These are phyloP conservation scores for Mechanitis mazaeus DNA, from an alignment of 2,888 invertebrate species.

Conservation along the genomic window DNA sequence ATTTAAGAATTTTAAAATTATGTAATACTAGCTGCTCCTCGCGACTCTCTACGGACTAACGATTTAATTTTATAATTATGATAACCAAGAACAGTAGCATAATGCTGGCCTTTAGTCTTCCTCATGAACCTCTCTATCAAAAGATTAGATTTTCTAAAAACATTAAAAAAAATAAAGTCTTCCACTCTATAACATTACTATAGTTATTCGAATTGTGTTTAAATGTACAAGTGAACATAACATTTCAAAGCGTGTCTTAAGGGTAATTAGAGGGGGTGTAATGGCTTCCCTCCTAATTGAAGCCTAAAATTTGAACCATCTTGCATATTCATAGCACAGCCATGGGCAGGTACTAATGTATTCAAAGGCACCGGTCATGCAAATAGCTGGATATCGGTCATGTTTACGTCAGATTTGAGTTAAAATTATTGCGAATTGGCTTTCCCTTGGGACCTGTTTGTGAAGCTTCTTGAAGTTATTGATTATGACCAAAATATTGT, in stretches of 20 bases:
- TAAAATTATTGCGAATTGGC: constrained; percentile 71
- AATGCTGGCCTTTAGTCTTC: no score
- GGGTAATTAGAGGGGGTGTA: constrained; percentile 66
- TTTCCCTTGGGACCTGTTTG: constrained; percentile 36
- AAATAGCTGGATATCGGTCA: constrained; percentile 75
- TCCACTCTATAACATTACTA: no score
- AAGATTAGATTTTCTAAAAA: no score
- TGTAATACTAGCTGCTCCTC: no score
- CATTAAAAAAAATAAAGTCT: no score
- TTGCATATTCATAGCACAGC: constrained; percentile 73
- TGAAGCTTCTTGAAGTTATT: constrained; percentile 29
- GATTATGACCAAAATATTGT: background rate
- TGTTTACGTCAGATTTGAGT: constrained; percentile 72
- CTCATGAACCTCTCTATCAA: no score
- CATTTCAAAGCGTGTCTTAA: constrained; percentile 14
- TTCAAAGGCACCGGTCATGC: constrained; percentile 73
- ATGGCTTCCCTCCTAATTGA: constrained; percentile 71
- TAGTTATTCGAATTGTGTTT: no score
- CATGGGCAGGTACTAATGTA: constrained; percentile 71
- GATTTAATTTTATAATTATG: no score
- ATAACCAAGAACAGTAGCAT: no score
- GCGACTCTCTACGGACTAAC: no score
- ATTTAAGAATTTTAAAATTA: no score
- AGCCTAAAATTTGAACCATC: constrained; percentile 73
- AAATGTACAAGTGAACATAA: background rate